These are phyloP conservation scores for Pterocles orientalis DNA, from an alignment of 2,113 vertebrate species.

Conservation along the genomic window DNA sequence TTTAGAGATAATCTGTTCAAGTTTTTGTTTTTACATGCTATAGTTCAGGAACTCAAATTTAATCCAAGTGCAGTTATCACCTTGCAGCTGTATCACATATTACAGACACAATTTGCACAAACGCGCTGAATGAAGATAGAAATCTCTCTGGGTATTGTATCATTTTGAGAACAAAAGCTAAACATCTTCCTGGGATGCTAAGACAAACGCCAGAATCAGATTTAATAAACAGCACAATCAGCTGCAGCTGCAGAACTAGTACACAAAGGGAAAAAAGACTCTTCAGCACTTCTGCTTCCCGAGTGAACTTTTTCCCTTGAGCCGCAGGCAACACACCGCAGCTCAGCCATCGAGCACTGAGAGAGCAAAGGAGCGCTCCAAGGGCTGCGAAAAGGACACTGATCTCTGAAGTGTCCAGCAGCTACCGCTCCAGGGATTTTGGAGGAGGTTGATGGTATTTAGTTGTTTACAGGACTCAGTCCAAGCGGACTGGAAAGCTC, in stretches of 20 bases:
- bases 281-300: conserved; percentile 32
- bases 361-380: not conserved
- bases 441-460: not conserved
- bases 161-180: conserved; percentile 26
- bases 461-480: not conserved
- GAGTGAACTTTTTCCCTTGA: not conserved
- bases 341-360: fast-evolving
- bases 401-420: not conserved
- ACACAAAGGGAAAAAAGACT: not conserved
- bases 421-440: not conserved
- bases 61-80: not conserved
- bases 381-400: not conserved
- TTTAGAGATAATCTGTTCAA: not conserved
- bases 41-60: not conserved
- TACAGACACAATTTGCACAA: not conserved
- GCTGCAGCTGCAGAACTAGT: conserved; percentile 14
- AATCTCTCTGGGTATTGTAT: not conserved
- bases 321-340: not conserved
- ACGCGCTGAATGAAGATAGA: not conserved
- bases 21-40: not conserved
- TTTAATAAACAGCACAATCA: not conserved
- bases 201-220: not conserved
- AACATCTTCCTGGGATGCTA: not conserved
- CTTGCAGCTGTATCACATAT: not conserved
- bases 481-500: not conserved